Evolutionary conservation across 2,113 vertebrate species (phyloP).

Genomic region (Riparia riparia): DNA sequence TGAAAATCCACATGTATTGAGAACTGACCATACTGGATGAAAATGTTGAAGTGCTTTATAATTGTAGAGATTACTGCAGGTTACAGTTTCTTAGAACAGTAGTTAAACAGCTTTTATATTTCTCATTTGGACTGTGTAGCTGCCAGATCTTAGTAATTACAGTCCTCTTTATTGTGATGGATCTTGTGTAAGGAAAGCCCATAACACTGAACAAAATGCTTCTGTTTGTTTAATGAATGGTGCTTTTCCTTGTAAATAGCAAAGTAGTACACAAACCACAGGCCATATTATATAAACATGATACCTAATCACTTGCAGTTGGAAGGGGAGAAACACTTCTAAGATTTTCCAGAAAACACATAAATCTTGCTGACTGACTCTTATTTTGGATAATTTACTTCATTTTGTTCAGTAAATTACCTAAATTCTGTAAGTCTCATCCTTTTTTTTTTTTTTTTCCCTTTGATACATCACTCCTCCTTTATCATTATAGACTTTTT

Average conservation of each 20-base stretch:
- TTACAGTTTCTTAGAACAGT: neutral
- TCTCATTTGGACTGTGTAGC: neutral
- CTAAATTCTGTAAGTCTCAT: neutral
- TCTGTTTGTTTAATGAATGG: neutral
- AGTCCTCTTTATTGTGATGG: constrained; percentile 11
- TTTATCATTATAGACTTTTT: neutral
- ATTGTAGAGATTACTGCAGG: neutral
- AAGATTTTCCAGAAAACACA: neutral
- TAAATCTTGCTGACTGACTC: neutral
- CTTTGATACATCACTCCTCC: neutral
- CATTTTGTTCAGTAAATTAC: neutral
- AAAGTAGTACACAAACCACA: neutral
- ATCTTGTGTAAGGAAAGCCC: neutral
- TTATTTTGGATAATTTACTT: neutral
- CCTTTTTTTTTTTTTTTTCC: neutral
- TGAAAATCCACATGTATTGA: neutral
- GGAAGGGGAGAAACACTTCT: neutral
- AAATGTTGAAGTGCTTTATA: neutral
- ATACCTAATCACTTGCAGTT: neutral
- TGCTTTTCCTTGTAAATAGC: neutral
- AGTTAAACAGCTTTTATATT: constrained; percentile 1
- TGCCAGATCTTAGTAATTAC: constrained; percentile 8
- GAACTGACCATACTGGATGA: neutral
- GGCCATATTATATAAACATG: neutral
- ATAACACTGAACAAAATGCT: neutral